Conservation (phyloP, 1,140 invertebrate genomes). For the Metopolophium dirhodum region DNA sequence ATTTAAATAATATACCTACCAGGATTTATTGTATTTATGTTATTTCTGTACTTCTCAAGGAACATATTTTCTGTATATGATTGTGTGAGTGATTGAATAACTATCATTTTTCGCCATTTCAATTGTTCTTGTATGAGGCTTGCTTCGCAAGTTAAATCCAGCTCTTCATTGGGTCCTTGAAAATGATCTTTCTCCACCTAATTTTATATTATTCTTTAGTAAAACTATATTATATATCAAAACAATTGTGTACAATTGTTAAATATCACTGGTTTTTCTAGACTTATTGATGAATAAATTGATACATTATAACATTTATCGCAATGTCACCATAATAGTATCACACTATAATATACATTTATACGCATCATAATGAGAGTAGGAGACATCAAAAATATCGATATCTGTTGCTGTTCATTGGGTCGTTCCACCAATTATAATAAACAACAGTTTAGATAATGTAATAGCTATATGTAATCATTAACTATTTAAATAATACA, state of each 20-base stretch:
- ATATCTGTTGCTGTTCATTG: background rate
- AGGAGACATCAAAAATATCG: background rate
- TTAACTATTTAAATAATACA: background rate
- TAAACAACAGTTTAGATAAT: background rate
- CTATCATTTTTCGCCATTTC: slow-evolving; percentile 55
- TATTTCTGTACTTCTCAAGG: slow-evolving; percentile 37
- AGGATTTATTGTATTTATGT: background rate
- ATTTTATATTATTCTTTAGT: background rate
- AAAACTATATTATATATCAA: background rate
- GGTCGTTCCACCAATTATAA: background rate
- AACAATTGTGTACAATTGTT: background rate
- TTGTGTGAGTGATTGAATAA: slow-evolving; percentile 29
- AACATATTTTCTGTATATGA: slow-evolving; percentile 50
- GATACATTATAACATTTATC: background rate
- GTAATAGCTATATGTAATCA: background rate
- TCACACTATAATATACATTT: too few relatives aligned
- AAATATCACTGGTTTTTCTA: background rate
- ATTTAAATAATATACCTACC: background rate
- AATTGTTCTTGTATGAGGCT: slow-evolving; percentile 44
- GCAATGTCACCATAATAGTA: background rate
- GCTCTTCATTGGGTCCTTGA: slow-evolving; percentile 30
- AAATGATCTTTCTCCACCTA: slow-evolving; percentile 59
- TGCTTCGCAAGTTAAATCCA: slow-evolving; percentile 50
- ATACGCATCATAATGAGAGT: background rate
- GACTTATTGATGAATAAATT: background rate